These are phyloP conservation scores for Idaea aversata DNA, from an alignment of 2,888 invertebrate genomes.

Conservation along the genomic window DNA sequence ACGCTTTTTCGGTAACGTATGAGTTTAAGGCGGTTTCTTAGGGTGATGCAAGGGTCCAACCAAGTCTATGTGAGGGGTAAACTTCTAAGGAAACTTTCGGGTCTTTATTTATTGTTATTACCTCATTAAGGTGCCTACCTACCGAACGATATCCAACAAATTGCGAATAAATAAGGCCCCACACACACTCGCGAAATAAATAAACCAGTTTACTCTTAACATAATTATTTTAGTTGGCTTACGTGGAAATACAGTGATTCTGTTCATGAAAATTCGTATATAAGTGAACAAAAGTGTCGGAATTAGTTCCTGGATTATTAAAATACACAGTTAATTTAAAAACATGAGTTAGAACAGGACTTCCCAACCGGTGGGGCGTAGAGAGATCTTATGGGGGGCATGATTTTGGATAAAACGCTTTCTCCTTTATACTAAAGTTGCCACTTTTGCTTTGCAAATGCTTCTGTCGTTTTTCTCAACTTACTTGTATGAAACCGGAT, in stretches of 20 bases:
- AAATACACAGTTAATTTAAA: too few relatives aligned
- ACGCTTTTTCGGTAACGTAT: conserved; percentile 61
- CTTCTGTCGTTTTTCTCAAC: too few relatives aligned
- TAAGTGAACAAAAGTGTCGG: not conserved
- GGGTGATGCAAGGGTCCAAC: conserved; percentile 55
- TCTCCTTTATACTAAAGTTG: too few relatives aligned
- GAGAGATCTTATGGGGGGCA: too few relatives aligned
- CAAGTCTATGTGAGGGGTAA: conserved; percentile 57
- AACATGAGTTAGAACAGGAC: too few relatives aligned
- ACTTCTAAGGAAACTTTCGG: conserved; percentile 76
- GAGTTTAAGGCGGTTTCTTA: conserved; percentile 66
- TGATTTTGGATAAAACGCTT: too few relatives aligned
- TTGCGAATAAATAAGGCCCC: conserved; percentile 76
- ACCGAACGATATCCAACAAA: conserved; percentile 77
- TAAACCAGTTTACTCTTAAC: conserved; percentile 49
- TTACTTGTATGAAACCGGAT: too few relatives aligned
- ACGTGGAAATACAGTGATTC: conserved; percentile 2
- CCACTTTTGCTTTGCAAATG: too few relatives aligned
- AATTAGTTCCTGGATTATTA: too few relatives aligned
- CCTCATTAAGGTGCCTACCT: conserved; percentile 78
- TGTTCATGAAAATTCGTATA: conserved; percentile 5
- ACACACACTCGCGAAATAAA: conserved; percentile 60
- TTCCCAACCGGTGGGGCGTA: too few relatives aligned
- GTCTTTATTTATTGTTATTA: conserved; percentile 80
- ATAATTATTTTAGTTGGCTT: conserved; percentile 39